Evolutionary conservation across 2,797 vertebrate genomes (phyloP), one percentile per base, ranked within the genome.

Genomic region (Sorex maritimensis): DNA sequence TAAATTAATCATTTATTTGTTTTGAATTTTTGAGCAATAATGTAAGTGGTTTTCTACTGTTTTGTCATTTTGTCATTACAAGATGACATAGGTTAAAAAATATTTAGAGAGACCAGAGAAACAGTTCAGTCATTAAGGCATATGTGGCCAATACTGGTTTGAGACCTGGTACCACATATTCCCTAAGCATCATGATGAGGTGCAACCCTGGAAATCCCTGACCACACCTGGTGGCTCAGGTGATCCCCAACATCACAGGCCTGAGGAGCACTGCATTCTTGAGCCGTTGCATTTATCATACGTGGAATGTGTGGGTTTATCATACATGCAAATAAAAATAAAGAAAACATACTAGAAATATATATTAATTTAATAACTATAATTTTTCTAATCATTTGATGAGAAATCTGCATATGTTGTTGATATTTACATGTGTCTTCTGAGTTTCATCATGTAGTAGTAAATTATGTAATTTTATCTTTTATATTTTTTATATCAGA

Each of bases 1-100:
- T 46, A 77, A 44, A 46, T 49, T 80, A 14, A 30, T 4, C 73
- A 90, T 10, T 72, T 55, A 41, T 77, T 84, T 67, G 68, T 74
- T 94, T 86, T 88, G 73, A 90, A 82, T 79, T n/a, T 87, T 61
- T 80, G 58, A 88, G 46, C 5, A 78, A 6, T 5, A 10, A 88
- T 74, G 6, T 9, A 89, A 81, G 34, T 38, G 81, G 28, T 55
- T 92, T 90, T 75, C 30, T 88, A 55, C 83, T 44, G 77, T 38
- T 38, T 77, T 77, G 79, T 61, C 14, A 10, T 80, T 84, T 90
- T 58, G 44, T 71, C 85, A 52, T 74, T 34, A 52, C 14, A 91
- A 72, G 61, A 87, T 11, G 34, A 89, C 82, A 93, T 65, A 4
- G 5, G 26, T 38, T 95, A 38, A 81, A 78, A 19, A 23, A 6